phyloP scores from a whole-genome alignment of 2,113 vertebrate species.

The Pedetes capensis region DNA sequence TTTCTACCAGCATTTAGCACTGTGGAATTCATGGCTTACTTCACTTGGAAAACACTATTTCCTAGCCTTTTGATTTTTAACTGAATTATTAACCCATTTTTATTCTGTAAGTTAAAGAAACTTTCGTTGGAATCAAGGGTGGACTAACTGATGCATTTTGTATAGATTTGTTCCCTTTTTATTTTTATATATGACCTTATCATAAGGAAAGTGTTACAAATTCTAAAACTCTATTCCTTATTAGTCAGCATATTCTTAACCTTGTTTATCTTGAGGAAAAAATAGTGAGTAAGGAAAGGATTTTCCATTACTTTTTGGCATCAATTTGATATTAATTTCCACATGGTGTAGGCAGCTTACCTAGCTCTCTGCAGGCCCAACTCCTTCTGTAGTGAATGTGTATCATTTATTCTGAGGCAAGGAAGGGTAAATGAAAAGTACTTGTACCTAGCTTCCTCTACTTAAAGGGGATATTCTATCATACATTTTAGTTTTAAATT shows the following conservation, averaged over 20 bases:
- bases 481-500: not conserved
- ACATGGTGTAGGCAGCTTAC: too few relatives aligned
- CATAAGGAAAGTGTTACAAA: conserved; percentile 40
- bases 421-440: not conserved
- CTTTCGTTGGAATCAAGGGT: conserved; percentile 45
- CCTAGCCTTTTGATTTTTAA: not conserved
- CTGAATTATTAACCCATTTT: conserved; percentile 12
- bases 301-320: conserved; percentile 1
- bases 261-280: conserved; percentile 49
- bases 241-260: conserved; percentile 59
- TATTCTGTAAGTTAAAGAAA: conserved; percentile 26
- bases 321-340: conserved; percentile 24
- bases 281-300: not conserved
- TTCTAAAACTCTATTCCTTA: conserved; percentile 36
- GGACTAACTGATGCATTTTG: conserved; percentile 30
- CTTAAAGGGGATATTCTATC: too few relatives aligned
- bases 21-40: not conserved
- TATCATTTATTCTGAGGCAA: not conserved
- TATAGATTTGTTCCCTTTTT: conserved; percentile 51
- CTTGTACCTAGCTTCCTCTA: not conserved
- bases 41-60: not conserved
- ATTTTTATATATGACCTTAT: conserved; percentile 22
- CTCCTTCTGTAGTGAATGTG: not conserved
- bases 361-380: not conserved
- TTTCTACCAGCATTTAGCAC: not conserved